Base-by-base conservation (phyloP, 2,888 invertebrate species). In the Branchellion lobata region DNA sequence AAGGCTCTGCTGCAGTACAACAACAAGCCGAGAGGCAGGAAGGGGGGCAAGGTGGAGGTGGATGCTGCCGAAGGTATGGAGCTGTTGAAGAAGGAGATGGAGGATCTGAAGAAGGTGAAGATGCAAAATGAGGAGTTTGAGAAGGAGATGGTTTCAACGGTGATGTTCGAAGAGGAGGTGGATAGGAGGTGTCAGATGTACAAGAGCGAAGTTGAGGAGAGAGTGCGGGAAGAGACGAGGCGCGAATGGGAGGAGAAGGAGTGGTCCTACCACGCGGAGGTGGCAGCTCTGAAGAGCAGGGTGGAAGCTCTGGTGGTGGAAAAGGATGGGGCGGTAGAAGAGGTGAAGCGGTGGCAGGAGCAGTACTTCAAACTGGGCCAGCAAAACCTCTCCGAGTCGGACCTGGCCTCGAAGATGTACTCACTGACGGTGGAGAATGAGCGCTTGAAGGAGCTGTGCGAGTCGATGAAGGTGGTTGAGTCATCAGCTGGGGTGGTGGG, bases 341-440 rank as follows among this genome's bases (percentile, higher is more conserved):
- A 75, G 31, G 47, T 53, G 24, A 51, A 24, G 31, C 51, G 51
- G 27, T 75, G 75, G 75, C 40, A 51, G 51, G 75, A 75, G 14
- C 75, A 75, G 40, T 75, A 75, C 27, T 27, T 75, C 24, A 75
- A 75, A 18, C 51, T 75, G 51, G 51, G 75, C 29, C 75, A 75
- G 33, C 75, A 75, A 31, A 77, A 77, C 71, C 11, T 80, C 71
- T 69, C 71, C 33, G 61, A 65, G 47, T 47, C 80, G 24, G 80
- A 80, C 40, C 77, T 77, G 47, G 1, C 31, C 21, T 34, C 34
- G 8, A 68, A 80, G 76, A 77, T 80, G 14, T 33, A 61, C 40
- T n/a, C 24, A 11, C 57, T 80, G 3, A 77, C 47, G n/a, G 36
- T 34, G 11, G 77, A 77, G 33, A 80, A 80, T 51, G 11, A 51